These are phyloP conservation scores for Sebastes goodei DNA, from an alignment of 2,797 vertebrate species.

Conservation along the genomic window DNA sequence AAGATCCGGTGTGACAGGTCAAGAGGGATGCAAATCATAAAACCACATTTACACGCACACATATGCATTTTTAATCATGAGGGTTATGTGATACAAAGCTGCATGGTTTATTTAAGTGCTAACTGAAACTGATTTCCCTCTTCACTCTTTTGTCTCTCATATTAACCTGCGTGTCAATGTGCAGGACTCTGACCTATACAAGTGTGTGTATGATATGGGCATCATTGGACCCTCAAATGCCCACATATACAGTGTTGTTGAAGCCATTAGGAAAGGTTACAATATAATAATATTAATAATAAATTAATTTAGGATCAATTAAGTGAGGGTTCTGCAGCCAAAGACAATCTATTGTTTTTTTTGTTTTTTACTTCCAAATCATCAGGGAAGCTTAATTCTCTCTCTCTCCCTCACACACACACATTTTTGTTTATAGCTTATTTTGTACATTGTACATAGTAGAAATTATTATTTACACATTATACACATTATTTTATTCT, in stretches of 20 bases:
- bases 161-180: background rate
- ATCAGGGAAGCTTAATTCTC: conserved; percentile 10
- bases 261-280: background rate
- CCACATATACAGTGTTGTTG: background rate
- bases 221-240: background rate
- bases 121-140: background rate
- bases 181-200: conserved; percentile 1
- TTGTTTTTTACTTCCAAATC: background rate
- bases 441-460: no score
- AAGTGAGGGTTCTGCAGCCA: background rate
- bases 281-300: background rate
- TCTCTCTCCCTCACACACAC: no score
- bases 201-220: background rate
- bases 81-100: background rate
- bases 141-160: conserved; percentile 1
- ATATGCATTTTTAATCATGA: background rate
- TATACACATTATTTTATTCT: no score
- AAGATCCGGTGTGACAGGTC: conserved; percentile 10
- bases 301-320: background rate
- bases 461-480: no score
- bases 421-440: no score
- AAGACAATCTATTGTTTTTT: background rate
- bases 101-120: background rate
- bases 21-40: conserved; percentile 3
- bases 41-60: background rate